Evolutionary conservation across 2,888 invertebrate species (phyloP), one percentile per base, ranked within the genome.

Genomic region (Piscicola geometra): DNA sequence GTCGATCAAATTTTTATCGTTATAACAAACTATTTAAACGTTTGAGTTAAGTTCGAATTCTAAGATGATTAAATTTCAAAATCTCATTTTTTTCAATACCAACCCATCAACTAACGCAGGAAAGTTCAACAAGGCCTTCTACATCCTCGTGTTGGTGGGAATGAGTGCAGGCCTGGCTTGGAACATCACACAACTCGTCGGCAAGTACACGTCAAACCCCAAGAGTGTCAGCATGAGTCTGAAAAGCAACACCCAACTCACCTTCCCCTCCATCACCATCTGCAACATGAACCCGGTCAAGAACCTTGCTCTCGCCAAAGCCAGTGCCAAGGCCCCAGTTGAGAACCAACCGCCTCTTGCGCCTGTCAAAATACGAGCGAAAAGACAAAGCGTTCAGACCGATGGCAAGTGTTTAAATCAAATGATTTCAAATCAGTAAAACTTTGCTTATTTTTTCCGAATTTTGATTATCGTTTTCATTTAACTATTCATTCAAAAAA

Each of bases 261-360:
- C n/a, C 28, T 76, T 76, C 33, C 76, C 76, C 1, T 70, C 76
- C 36, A 67, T 76, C 64, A 73, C 72, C 28, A 21, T 75, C 70
- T 75, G 75, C 70, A 75, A 71, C 67, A 41, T 76, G 71, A 76
- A 66, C 52, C 76, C 76, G 9, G 71, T 76, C 47, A 70, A 56
- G 25, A 56, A 56, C 60, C 21, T 3, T 3, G 60, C 25, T 25
- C n/a, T 56, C 3, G 25, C 9, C 3, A 5, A 9, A 56, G 60
- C 12, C 60, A 5, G 9, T 3, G 60, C n/a, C 3, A 56, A 56
- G 3, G 5, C 15, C 21, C 3, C 60, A 18, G 60, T 56, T 56
- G 60, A 15, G n/a, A 21, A n/a, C n/a, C n/a, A 9, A 21, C 50
- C 60, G 5, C 60, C 60, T 15, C 15, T 56, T 56, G 60, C 3